These are phyloP conservation scores for Eira barbara DNA, from an alignment of 2,113 vertebrate species.

Conservation along the genomic window DNA sequence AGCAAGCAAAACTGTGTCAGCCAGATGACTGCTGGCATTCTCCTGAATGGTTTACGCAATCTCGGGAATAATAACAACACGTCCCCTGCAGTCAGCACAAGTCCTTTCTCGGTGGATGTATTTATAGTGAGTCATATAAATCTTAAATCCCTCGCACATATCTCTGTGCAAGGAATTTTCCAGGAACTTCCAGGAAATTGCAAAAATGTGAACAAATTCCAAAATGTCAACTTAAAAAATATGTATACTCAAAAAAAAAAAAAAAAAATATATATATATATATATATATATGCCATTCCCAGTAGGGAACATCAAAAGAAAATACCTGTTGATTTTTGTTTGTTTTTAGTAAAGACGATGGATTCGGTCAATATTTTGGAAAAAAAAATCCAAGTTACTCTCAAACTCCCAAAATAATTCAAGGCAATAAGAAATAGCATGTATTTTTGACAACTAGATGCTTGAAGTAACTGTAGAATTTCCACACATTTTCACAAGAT, in stretches of 20 bases:
- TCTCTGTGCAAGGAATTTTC: constrained; percentile 75
- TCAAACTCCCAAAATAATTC: constrained; percentile 29
- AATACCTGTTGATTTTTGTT: background rate
- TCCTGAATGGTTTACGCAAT: constrained; percentile 37
- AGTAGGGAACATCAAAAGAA: constrained; percentile 51
- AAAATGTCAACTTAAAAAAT: constrained; percentile 63
- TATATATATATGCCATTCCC: constrained; percentile 30
- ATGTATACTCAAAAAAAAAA: background rate
- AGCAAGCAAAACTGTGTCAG: background rate
- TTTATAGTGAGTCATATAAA: constrained; percentile 72
- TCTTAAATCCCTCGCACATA: constrained; percentile 69
- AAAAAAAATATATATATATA: background rate
- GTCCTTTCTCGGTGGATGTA: constrained; percentile 34
- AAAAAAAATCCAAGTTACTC: background rate
- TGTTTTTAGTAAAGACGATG: constrained; percentile 9
- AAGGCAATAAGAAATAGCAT: background rate
- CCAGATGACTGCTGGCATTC: constrained; percentile 44
- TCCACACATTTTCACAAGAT: constrained; percentile 26
- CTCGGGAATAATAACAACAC: constrained; percentile 59
- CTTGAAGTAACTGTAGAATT: background rate
- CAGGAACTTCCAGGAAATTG: constrained; percentile 81
- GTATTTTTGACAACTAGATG: background rate
- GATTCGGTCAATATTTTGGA: constrained; percentile 51
- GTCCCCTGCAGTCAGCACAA: constrained; percentile 47
- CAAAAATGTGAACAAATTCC: constrained; percentile 74